Evolutionary conservation across 2,888 invertebrate species (phyloP).

Genomic region (Corythucha ciliata): DNA sequence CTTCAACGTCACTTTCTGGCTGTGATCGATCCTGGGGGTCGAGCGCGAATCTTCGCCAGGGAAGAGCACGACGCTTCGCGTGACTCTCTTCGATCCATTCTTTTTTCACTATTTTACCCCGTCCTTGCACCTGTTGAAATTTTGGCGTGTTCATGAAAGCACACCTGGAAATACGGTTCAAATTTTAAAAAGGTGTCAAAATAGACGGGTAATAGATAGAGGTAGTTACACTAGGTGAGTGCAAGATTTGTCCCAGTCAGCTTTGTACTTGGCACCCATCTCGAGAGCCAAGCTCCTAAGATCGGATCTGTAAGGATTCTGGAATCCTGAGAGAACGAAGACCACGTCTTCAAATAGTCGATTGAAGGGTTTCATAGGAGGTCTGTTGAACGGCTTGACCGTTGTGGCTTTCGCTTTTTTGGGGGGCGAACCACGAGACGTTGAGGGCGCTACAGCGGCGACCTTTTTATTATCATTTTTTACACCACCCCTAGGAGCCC

Average conservation of each 20-base stretch:
- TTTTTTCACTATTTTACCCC: conserved; percentile 55
- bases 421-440: not conserved
- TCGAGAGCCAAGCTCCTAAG: conserved; percentile 58
- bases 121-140: conserved; percentile 58
- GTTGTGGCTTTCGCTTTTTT: conserved; percentile 9
- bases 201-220: conserved; percentile 6
- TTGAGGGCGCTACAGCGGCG: too few relatives aligned
- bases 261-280: conserved; percentile 69
- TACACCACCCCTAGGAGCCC: conserved; percentile 2
- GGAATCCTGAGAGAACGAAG: conserved; percentile 78
- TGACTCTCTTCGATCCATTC: conserved; percentile 67
- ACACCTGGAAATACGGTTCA: conserved; percentile 67
- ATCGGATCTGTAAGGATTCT: conserved; percentile 64
- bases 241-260: conserved; percentile 64
- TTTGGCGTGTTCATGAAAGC: conserved; percentile 86
- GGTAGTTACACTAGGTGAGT: conserved; percentile 81
- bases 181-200: too few relatives aligned
- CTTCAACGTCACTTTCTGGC: conserved; percentile 49
- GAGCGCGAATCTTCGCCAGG: conserved; percentile 55
- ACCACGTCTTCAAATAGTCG: conserved; percentile 56
- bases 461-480: too few relatives aligned
- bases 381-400: conserved; percentile 5
- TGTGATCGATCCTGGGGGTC: conserved; percentile 44
- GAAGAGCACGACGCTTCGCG: conserved; percentile 50
- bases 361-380: conserved; percentile 45